These are phyloP conservation scores for Melanchra persicariae DNA, from an alignment of 2,888 invertebrate genomes.

Conservation along the genomic window DNA sequence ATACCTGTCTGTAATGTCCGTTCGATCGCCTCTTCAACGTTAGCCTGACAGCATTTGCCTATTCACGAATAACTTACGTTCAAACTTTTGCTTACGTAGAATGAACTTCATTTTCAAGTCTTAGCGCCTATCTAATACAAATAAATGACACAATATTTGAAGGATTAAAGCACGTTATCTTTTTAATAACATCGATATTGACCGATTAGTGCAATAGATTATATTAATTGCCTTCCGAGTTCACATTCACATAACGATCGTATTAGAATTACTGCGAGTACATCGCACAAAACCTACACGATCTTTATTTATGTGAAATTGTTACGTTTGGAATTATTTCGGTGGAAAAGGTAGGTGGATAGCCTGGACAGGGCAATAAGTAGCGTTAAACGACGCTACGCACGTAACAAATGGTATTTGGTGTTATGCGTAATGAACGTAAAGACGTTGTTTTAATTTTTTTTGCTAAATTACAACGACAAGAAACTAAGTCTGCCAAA, in stretches of 20 bases:
- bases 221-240: constrained; percentile 36
- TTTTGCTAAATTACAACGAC: constrained; percentile 24
- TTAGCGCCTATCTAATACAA: constrained; percentile 44
- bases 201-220: constrained; percentile 44
- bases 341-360: constrained; percentile 25
- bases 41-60: constrained; percentile 51
- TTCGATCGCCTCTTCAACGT: constrained; percentile 54
- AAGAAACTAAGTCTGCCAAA: not conserved
- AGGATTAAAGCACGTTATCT: constrained; percentile 50
- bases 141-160: constrained; percentile 43
- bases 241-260: constrained; percentile 26
- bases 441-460: constrained; percentile 26
- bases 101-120: not conserved
- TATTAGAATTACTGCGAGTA: constrained; percentile 15
- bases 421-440: constrained; percentile 31
- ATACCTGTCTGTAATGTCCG: constrained; percentile 73
- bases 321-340: constrained; percentile 36
- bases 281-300: constrained; percentile 8
- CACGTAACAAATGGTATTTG: constrained; percentile 44
- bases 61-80: constrained; percentile 39
- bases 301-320: constrained; percentile 17
- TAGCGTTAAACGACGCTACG: constrained; percentile 30
- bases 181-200: constrained; percentile 55
- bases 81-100: not conserved
- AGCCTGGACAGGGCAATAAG: constrained; percentile 33